Evolutionary conservation across 2,797 vertebrate genomes (phyloP).

Genomic region (Siniperca undulata): DNA sequence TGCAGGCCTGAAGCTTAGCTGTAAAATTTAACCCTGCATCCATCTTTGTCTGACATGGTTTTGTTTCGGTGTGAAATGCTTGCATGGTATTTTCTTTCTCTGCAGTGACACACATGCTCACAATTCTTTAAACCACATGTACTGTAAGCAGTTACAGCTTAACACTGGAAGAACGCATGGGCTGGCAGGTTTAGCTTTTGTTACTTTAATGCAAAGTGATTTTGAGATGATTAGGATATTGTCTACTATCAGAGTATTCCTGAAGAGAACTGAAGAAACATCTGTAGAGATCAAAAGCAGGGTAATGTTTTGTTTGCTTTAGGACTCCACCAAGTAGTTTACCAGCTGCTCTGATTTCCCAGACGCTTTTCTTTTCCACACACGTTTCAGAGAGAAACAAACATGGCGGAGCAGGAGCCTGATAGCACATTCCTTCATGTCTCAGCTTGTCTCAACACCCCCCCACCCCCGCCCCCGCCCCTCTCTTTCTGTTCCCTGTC

Average conservation of each 20-base stretch:
- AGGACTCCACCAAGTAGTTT: constrained; percentile 22
- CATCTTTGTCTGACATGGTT: neutral
- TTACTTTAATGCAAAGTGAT: neutral
- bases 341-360: constrained; percentile 63
- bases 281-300: constrained; percentile 22
- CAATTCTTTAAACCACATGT: neutral
- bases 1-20: neutral
- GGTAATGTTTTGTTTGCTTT: constrained; percentile 32
- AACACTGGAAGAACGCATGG: neutral
- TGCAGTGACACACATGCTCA: neutral
- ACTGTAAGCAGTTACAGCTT: neutral
- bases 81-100: neutral
- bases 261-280: constrained; percentile 22
- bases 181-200: neutral
- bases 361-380: constrained; percentile 35
- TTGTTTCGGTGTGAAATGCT: constrained; percentile 3
- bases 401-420: constrained; percentile 50
- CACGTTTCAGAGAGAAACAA: constrained; percentile 38
- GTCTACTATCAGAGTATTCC: neutral
- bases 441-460: constrained; percentile 38
- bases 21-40: neutral
- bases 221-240: constrained; percentile 10
- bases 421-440: constrained; percentile 63
- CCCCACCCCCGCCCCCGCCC: neutral
- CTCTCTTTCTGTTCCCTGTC: constrained; percentile 9